phyloP scores from a whole-genome alignment of 2,113 vertebrate genomes.

The Eonycteris spelaea region DNA sequence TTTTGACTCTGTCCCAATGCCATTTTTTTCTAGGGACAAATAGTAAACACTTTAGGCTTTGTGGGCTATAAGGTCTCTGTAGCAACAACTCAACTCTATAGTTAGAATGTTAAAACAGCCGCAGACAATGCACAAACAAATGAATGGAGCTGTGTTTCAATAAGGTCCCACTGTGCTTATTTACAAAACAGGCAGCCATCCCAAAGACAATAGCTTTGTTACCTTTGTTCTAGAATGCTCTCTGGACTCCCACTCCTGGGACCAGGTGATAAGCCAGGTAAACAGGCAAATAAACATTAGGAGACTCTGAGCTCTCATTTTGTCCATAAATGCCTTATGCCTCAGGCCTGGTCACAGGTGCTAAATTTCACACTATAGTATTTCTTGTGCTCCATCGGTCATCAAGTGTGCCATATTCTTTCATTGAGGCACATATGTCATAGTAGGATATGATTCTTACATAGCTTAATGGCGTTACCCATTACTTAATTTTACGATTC shows the following conservation, averaged over 20 bases:
- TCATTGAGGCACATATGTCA: neutral
- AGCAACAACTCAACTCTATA: neutral
- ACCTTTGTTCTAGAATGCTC: neutral
- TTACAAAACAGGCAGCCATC: neutral
- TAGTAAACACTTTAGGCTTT: neutral
- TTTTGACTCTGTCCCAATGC: neutral
- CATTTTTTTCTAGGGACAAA: neutral
- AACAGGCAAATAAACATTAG: neutral
- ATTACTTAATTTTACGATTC: neutral
- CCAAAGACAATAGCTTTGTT: neutral
- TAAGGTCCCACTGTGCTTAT: neutral
- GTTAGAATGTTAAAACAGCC: neutral
- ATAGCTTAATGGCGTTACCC: neutral
- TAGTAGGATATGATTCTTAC: neutral
- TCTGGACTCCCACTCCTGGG: neutral
- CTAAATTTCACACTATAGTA: neutral
- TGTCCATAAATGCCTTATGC: neutral
- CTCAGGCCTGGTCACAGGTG: neutral
- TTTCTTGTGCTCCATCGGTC: neutral
- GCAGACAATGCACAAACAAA: neutral
- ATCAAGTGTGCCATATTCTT: neutral
- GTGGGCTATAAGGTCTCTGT: neutral
- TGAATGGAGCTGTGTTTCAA: neutral
- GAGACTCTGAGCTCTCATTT: neutral
- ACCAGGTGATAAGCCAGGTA: neutral